Evolutionary conservation across 2,888 invertebrate species (phyloP).

Genomic region (Steromphala cineraria): DNA sequence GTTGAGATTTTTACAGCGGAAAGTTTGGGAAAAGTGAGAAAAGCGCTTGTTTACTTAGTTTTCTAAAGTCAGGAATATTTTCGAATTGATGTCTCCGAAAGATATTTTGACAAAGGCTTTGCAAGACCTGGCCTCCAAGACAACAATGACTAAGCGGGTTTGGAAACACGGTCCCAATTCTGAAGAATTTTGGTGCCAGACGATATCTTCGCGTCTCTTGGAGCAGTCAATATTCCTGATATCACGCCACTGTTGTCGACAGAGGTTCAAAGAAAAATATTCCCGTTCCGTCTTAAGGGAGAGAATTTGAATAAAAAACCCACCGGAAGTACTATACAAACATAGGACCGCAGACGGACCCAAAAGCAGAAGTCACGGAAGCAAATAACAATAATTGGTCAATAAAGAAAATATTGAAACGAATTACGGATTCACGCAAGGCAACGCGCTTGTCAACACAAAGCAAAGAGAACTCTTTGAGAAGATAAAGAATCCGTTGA

Average conservation of each 20-base stretch:
- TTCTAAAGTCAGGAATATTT: background rate
- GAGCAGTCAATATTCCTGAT: background rate
- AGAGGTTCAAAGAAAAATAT: conserved; percentile 14
- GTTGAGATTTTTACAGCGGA: background rate
- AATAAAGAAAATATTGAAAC: conserved; percentile 18
- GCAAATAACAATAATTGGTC: conserved; percentile 20
- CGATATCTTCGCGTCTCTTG: background rate
- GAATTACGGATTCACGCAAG: conserved; percentile 11
- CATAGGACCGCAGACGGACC: conserved; percentile 13
- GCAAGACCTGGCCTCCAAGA: background rate
- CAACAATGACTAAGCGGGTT: conserved; percentile 2
- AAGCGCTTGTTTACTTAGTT: background rate
- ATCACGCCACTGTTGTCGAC: background rate
- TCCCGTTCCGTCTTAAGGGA: conserved; percentile 20
- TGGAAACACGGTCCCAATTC: background rate
- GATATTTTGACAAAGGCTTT: conserved; percentile 10
- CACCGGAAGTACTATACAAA: conserved; percentile 13
- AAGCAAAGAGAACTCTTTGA: background rate
- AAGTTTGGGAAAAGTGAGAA: background rate
- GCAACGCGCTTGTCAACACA: conserved; percentile 2
- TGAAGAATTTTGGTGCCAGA: background rate
- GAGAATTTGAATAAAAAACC: conserved; percentile 14
- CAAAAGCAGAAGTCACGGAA: conserved; percentile 20
- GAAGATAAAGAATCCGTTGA: background rate
- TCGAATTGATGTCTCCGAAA: background rate